These are phyloP conservation scores for Anoplius nigerrimus DNA, from an alignment of 2,888 invertebrate genomes.

Conservation along the genomic window DNA sequence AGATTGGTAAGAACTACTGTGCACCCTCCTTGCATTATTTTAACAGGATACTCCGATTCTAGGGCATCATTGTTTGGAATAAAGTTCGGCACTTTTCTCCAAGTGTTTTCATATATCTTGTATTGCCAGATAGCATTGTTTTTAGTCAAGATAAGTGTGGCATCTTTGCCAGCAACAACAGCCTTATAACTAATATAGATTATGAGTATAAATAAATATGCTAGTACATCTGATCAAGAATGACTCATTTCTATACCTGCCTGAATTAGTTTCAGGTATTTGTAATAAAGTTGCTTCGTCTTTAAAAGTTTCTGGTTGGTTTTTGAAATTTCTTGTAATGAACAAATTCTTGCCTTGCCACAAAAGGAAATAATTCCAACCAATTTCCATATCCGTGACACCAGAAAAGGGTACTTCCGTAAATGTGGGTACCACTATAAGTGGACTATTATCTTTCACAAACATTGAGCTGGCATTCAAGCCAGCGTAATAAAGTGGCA, in stretches of 20 bases:
- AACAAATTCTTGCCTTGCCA: conserved; percentile 62
- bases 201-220: neutral
- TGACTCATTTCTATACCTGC: conserved; percentile 45
- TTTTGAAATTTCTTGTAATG: conserved; percentile 52
- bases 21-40: conserved; percentile 61
- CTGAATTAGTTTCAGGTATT: conserved; percentile 53
- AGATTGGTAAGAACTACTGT: conserved; percentile 68
- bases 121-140: conserved; percentile 66
- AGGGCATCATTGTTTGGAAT: conserved; percentile 45
- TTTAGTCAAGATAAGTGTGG: conserved; percentile 57
- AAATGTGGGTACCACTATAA: conserved; percentile 51
- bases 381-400: conserved; percentile 64
- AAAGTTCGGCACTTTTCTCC: conserved; percentile 64
- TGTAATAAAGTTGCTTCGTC: no score
- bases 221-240: no score
- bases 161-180: conserved; percentile 61
- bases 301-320: conserved; percentile 41
- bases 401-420: conserved; percentile 52
- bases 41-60: conserved; percentile 57
- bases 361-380: conserved; percentile 70
- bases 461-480: conserved; percentile 58
- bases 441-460: conserved; percentile 26
- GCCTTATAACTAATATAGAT: conserved; percentile 3
- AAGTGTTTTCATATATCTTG: conserved; percentile 59
- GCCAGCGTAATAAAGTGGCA: conserved; percentile 59